Evolutionary conservation across 2,888 invertebrate species (phyloP), one percentile per base, ranked within the genome.

Genomic region (Perithous albicinctus): DNA sequence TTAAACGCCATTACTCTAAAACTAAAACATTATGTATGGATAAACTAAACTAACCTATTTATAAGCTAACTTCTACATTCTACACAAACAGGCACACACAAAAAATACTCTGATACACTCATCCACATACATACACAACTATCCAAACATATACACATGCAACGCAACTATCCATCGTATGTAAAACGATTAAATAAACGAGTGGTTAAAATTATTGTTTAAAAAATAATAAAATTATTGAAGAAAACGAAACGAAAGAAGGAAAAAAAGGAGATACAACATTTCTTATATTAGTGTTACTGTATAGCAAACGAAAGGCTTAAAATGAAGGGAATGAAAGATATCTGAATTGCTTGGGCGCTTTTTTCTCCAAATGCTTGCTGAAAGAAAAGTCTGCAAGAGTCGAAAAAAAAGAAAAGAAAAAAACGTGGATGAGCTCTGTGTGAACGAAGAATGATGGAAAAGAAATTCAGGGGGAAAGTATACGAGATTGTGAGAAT

Each of bases 131-230:
- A 35, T 41, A 12, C 32, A 59, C 29, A 66, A 29, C 88, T 88
- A 89, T 88, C 87, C 89, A 87, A 88, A 87, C 89, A 89, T 43
- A 64, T 54, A 75, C 69, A 75, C 54, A 61, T 56, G 41, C 46
- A 67, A 80, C 82, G 83, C 83, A 79, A 82, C 84, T 91, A 84
- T 85, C 83, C 88, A 90, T 91, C 90, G 89, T 91, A 92, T 91
- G 92, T 91, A 91, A 91, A 92, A 91, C 90, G 88, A 92, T 90
- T 88, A 90, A 91, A 91, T 91, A 91, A 91, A 91, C 90, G 89
- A 91, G 90, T 90, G 92, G 92, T 91, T 91, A 91, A 92, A 92
- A 90, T 90, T 91, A 91, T 91, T 91, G 91, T 91, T 91, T 92
- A 91, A 91, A 91, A 91, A 91, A 91, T 90, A 91, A 91, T 88